These are phyloP conservation scores for Archips xylosteana DNA, from an alignment of 2,888 invertebrate genomes.

Conservation along the genomic window DNA sequence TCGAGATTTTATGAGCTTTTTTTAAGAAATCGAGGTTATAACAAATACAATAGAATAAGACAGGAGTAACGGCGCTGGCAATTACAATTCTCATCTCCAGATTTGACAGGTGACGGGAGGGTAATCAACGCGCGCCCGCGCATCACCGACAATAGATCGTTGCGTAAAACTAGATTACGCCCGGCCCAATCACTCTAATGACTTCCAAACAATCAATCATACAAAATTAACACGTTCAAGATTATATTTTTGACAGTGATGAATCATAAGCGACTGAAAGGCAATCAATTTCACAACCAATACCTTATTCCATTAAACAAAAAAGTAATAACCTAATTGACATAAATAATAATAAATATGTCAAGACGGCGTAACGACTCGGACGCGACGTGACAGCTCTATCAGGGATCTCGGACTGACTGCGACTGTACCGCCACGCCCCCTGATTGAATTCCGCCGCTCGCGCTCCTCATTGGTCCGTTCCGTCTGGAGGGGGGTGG, in stretches of 20 bases:
- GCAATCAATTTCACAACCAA: slow-evolving; percentile 84
- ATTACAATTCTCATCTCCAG: slow-evolving; percentile 20
- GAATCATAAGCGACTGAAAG: slow-evolving; percentile 83
- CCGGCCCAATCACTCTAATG: slow-evolving; percentile 68
- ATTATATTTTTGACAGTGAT: slow-evolving; percentile 82
- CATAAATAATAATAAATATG: slow-evolving; percentile 86
- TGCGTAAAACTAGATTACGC: slow-evolving; percentile 81
- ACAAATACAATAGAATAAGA: neutral
- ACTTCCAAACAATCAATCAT: slow-evolving; percentile 81
- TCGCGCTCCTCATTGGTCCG: slow-evolving; percentile 45
- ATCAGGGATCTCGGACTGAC: slow-evolving; percentile 80
- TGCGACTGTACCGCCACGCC: slow-evolving; percentile 60
- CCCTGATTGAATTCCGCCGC: slow-evolving; percentile 54
- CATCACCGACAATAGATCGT: slow-evolving; percentile 64
- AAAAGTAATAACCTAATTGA: slow-evolving; percentile 85
- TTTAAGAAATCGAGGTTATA: slow-evolving; percentile 5
- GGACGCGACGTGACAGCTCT: slow-evolving; percentile 84
- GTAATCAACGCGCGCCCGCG: slow-evolving; percentile 56
- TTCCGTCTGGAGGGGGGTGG: slow-evolving; percentile 54
- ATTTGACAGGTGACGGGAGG: slow-evolving; percentile 31
- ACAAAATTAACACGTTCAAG: slow-evolving; percentile 83
- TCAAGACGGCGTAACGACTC: slow-evolving; percentile 82
- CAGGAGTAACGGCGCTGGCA: slow-evolving; percentile 7
- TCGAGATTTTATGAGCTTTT: neutral
- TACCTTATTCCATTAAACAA: slow-evolving; percentile 85